Conservation (phyloP, 2,113 vertebrate genomes). For the Ctenomys sociabilis region DNA sequence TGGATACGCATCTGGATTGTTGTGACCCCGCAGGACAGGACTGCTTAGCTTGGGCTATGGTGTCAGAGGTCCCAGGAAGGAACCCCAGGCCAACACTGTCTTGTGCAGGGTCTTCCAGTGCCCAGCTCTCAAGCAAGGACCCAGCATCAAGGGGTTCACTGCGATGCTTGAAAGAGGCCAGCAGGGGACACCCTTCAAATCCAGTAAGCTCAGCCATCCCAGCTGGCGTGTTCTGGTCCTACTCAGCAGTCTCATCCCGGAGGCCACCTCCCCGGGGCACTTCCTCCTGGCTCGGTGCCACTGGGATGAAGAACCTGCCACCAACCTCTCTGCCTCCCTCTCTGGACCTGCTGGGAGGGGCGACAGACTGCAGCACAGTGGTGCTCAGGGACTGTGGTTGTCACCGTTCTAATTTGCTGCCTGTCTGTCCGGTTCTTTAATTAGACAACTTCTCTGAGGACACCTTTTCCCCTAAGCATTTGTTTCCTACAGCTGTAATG, state of each 20-base stretch:
- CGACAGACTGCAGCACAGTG: not conserved
- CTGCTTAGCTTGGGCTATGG: not conserved
- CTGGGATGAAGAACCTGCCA: no score
- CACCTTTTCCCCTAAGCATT: not conserved
- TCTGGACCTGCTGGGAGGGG: not conserved
- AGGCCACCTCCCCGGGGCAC: accelerated
- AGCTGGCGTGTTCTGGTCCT: accelerated
- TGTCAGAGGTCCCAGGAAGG: not conserved
- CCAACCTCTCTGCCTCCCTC: not conserved
- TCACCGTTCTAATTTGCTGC: not conserved
- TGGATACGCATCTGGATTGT: not conserved
- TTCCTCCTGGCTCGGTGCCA: not conserved
- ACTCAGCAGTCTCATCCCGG: accelerated
- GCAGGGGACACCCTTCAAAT: not conserved
- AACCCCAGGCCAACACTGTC: not conserved
- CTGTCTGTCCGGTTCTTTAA: accelerated
- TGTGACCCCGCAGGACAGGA: not conserved
- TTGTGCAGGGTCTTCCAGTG: not conserved
- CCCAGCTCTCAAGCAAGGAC: not conserved
- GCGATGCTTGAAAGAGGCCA: no score
- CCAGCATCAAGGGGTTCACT: not conserved
- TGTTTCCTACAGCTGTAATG: not conserved
- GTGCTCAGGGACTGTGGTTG: accelerated
- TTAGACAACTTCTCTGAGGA: not conserved
- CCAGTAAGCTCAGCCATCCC: not conserved